Evolutionary conservation across 2,888 invertebrate species (phyloP), one percentile per base, ranked within the genome.

Genomic region (Drosophila melanocephala): DNA sequence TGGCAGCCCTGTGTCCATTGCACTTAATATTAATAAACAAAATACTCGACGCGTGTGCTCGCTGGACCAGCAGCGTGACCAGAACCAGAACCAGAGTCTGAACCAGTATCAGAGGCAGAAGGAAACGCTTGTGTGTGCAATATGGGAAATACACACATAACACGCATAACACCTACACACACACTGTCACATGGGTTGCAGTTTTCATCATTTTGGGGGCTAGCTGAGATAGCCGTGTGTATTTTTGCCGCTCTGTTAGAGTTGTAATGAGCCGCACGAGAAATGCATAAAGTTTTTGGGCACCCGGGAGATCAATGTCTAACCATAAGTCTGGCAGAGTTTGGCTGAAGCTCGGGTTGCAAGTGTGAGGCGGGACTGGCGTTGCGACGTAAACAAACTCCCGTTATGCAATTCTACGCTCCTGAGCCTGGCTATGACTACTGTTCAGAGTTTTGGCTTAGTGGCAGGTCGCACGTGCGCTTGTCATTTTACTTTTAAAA

Each of bases 401-500:
- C 50, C 44, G 56, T 52, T 63, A 47, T 63, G 64, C 52, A 63
- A 51, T 26, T 30, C 44, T 44, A n/a, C 32, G 55, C 39, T 51
- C 47, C 50, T 32, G 22, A 32, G 58, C 39, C 22, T n/a, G 33
- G 44, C 62, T 42, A 3, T 16, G 51, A 37, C 53, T 67, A 50
- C 50, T 61, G 62, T 58, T 75, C 62, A 37, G 75, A 61, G 61
- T 75, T 74, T 74, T 61, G 71, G 63, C 67, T 72, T 22, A 53
- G 63, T 71, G 72, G 81, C 79, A 82, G 79, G 72, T 90, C 66
- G 83, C 86, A 86, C 86, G 86, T 86, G 86, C 86, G 76, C 83
- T 78, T 86, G 90, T 86, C 86, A 90, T 90, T 90, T 90, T 90
- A 90, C 86, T 90, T 90, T 88, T 70, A 83, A 86, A 86, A 86